phyloP scores from a whole-genome alignment of 2,888 invertebrate genomes.

The Eulithis testata region DNA sequence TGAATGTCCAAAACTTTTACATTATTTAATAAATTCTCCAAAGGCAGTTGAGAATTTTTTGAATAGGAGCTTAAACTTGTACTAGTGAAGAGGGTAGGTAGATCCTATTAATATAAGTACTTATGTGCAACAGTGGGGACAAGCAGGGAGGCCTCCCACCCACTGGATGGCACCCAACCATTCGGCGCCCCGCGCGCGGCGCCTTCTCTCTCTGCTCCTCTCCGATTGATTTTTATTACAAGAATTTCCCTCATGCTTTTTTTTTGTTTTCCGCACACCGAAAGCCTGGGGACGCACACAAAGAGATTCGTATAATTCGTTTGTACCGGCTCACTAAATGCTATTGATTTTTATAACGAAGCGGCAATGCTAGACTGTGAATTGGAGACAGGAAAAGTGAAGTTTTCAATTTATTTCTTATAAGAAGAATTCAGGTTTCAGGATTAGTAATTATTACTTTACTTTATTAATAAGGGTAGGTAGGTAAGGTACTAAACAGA shows the following conservation, averaged over 20 bases:
- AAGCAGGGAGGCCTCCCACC: constrained; percentile 50
- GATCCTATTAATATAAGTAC: constrained; percentile 48
- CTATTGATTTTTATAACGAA: constrained; percentile 84
- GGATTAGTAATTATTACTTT: no score
- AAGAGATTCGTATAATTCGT: constrained; percentile 81
- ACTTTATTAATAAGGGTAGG: no score
- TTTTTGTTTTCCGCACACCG: constrained; percentile 79
- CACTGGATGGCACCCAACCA: constrained; percentile 63
- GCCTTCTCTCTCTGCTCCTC: constrained; percentile 83
- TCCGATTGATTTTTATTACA: constrained; percentile 86
- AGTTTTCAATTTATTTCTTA: constrained; percentile 24
- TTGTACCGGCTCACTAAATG: constrained; percentile 83
- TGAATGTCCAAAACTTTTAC: no score
- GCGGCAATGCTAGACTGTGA: constrained; percentile 56
- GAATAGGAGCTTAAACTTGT: background rate
- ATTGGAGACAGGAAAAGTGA: constrained; percentile 45
- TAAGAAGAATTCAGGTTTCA: background rate
- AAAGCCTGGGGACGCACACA: constrained; percentile 75
- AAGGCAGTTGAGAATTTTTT: no score
- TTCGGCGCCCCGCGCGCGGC: constrained; percentile 77
- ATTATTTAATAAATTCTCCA: no score
- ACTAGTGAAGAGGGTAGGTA: constrained; percentile 63
- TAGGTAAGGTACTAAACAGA: no score
- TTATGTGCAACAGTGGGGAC: constrained; percentile 50
- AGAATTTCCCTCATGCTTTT: constrained; percentile 82